Conservation (phyloP, 2,113 vertebrate genomes). For the Cephalopterus ornatus region DNA sequence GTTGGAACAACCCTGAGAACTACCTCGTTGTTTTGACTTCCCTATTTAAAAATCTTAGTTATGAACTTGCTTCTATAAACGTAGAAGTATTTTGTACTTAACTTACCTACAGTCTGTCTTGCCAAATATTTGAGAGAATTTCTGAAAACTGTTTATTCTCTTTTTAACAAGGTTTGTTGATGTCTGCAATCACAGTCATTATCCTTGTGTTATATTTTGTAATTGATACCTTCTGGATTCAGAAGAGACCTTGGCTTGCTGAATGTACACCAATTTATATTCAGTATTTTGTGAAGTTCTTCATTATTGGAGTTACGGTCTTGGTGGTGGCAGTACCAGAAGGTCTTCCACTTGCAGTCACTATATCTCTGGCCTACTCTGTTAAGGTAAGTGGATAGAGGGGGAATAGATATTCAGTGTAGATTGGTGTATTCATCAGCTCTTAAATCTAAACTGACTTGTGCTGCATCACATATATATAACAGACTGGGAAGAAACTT, state of each 20-base stretch:
- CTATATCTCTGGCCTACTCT: slow-evolving; percentile 97
- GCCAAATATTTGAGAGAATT: neutral
- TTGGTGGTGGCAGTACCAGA: slow-evolving; percentile 97
- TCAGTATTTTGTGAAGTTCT: slow-evolving; percentile 99
- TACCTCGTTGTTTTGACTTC: neutral
- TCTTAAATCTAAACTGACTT: neutral
- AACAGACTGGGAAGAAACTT: neutral
- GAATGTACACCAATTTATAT: slow-evolving; percentile 96
- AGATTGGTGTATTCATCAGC: neutral
- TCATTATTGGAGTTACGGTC: slow-evolving; percentile 98
- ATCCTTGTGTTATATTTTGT: slow-evolving; percentile 96
- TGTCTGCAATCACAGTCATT: slow-evolving; percentile 98
- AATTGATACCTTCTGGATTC: slow-evolving; percentile 94
- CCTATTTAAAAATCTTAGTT: neutral
- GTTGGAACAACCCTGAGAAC: neutral
- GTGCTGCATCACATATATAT: neutral
- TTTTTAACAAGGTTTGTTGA: slow-evolving; percentile 85
- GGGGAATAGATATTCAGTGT: neutral
- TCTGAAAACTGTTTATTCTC: slow-evolving; percentile 15
- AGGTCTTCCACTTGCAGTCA: slow-evolving; percentile 96
- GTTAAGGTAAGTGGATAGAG: slow-evolving; percentile 86
- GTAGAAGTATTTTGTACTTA: neutral
- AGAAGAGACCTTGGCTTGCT: slow-evolving; percentile 88
- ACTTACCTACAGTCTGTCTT: neutral
- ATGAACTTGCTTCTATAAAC: neutral